Evolutionary conservation across 2,888 invertebrate species (phyloP), one percentile per base, ranked within the genome.

Genomic region (Pterostichus niger): DNA sequence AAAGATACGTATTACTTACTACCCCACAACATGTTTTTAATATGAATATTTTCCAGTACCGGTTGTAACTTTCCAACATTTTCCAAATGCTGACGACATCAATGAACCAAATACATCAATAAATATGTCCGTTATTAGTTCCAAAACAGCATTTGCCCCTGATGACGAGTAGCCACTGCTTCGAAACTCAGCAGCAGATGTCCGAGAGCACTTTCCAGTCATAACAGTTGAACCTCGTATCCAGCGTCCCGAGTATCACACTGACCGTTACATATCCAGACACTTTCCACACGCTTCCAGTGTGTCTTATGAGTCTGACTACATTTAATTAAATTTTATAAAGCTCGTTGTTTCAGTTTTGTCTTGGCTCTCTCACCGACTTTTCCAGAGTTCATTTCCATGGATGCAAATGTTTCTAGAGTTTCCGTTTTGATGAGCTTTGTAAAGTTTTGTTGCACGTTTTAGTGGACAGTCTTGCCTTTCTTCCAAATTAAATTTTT

Each of bases 261-360:
- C 40, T 71, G 68, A 71, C 68, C 68, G 44, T 71, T 40, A 46
- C 68, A 44, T 44, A 71, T 44, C 68, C 68, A 17, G 56, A 40
- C 40, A 9, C 56, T 56, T 10, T 49, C 49, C 49, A 40, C 40
- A 35, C 56, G 40, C 35, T 64, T 35, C 68, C 68, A 71, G 68
- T 35, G 33, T 71, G 68, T 78, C 78, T 78, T 78, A 78, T 78
- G 59, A 59, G 78, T 78, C 78, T 77, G 35, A 77, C 76, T 78
- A 61, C 59, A 59, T 78, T 78, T 78, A 78, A 78, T 78, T 78
- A 78, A 78, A 78, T 78, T 78, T 78, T 61, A 78, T 78, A 61
- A 61, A 59, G 59, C 78, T n/a, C 33, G 33, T 31, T 40, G 31
- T 52, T 11, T 52, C 15, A 40, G 17, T 15, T 5, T 1, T 52